Conservation (phyloP, 2,797 vertebrate genomes). For the Pseudotriccus pelzelni region DNA sequence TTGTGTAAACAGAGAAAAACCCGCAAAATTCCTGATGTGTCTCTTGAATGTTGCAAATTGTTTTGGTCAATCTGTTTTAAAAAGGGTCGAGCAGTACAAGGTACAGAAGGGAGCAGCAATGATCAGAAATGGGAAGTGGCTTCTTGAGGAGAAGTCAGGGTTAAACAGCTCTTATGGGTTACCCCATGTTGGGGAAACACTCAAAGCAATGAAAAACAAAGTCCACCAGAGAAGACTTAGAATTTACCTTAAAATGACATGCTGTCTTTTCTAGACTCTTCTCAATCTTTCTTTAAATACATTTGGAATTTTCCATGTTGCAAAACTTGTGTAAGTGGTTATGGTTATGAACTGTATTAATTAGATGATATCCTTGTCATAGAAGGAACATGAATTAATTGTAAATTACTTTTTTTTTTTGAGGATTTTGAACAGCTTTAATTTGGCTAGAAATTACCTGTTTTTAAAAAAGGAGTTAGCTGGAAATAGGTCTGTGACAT, state of each 20-base stretch:
- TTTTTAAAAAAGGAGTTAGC: background rate
- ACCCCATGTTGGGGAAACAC: background rate
- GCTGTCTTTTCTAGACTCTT: background rate
- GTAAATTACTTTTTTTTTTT: background rate
- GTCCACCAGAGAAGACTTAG: background rate
- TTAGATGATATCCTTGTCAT: background rate
- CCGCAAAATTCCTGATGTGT: background rate
- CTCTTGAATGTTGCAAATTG: background rate
- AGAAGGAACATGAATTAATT: background rate
- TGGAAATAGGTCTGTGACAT: background rate
- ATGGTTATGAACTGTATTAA: background rate
- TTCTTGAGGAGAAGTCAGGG: background rate
- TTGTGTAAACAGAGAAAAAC: background rate
- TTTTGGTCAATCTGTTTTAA: background rate
- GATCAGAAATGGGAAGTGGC: background rate
- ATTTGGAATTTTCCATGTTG: background rate
- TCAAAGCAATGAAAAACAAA: background rate
- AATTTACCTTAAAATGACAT: background rate
- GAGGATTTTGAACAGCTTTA: background rate
- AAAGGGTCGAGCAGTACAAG: background rate
- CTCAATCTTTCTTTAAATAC: background rate
- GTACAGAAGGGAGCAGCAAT: background rate
- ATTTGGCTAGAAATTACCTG: background rate
- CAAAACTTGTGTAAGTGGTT: background rate
- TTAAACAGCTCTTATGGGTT: background rate